Evolutionary conservation across 1,140 invertebrate genomes (phyloP), one percentile per base, ranked within the genome.

Genomic region (Pantala flavescens): DNA sequence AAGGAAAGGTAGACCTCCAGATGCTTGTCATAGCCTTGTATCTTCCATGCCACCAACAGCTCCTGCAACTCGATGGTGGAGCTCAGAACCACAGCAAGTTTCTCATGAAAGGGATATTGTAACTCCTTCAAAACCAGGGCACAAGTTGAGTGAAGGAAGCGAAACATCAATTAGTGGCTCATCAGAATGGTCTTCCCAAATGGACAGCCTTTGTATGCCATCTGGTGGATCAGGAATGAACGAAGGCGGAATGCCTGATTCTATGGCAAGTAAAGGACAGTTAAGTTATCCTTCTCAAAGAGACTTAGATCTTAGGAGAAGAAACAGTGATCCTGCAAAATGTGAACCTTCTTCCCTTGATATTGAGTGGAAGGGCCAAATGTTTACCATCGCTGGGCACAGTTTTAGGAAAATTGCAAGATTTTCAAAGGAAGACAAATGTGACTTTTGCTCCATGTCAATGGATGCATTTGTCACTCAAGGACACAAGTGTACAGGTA

Each of bases 391-490:
- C 71, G 90, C 89, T 1, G 89, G 90, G 0, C 90, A 92, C 79
- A 86, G 87, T 74, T 91, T 92, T 82, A 85, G 89, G 14, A 92
- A 91, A 84, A 71, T 71, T n/a, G 77, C 70, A 0, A 84, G 90
- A 70, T 90, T 92, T 76, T 84, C 88, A 0, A 93, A 93, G 80
- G 91, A 90, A 73, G 93, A 95, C 79, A 86, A 87, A 21, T 94
- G 93, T 78, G 85, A 88, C 19, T 89, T 88, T 78, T 95, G 93
- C 80, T 86, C 88, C 75, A 87, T 91, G 78, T 86, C 89, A 70
- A 90, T 95, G 86, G 90, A 92, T 81, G 88, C 89, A 7, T 91
- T 94, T 78, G 86, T 93, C 43, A 89, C 90, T 7, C 91, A 93
- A 78, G 93, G 93, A 0, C 90, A 92, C 80, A 91, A 92, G 75